Evolutionary conservation across 1,140 invertebrate genomes (phyloP).

Genomic region (Rhyacophila brunnea): DNA sequence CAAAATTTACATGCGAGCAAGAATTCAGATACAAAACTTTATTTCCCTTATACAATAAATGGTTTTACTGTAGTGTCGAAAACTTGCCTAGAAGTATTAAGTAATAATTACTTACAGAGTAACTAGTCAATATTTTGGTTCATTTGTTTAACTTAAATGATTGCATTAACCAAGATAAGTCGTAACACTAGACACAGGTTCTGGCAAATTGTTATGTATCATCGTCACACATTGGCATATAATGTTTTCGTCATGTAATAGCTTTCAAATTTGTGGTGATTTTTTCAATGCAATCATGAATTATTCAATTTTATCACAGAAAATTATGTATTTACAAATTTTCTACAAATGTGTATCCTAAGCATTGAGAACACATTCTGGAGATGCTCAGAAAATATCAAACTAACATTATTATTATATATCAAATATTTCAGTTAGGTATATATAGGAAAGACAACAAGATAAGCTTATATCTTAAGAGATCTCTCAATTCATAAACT

Average conservation of each 20-base stretch:
- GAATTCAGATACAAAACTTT: conserved; percentile 59
- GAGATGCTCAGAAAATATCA: conserved; percentile 20
- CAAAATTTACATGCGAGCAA: conserved; percentile 58
- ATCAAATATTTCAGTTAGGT: no score
- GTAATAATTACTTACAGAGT: conserved; percentile 56
- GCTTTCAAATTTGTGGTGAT: conserved; percentile 38
- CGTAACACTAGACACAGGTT: conserved; percentile 24
- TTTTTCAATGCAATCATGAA: conserved; percentile 55
- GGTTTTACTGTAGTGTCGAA: conserved; percentile 55
- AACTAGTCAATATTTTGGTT: conserved; percentile 57
- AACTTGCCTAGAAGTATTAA: conserved; percentile 57
- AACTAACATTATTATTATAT: no score
- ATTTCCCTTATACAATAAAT: conserved; percentile 53
- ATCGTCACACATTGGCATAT: conserved; percentile 19
- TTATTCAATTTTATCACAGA: conserved; percentile 57
- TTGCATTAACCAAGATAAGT: conserved; percentile 28
- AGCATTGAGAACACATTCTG: conserved; percentile 32
- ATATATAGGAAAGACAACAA: no score
- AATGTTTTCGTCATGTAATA: conserved; percentile 20
- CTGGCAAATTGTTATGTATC: conserved; percentile 19
- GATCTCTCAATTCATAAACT: no score
- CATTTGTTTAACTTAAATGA: conserved; percentile 42
- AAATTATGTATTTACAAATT: conserved; percentile 60
- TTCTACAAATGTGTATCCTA: conserved; percentile 38
- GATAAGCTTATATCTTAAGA: no score